A percentile compares a stretch with the other conserved stretches of the same genome.
phyloP scores from a whole-genome alignment of 2,113 vertebrate genomes.

The Porphyrio hochstetteri region DNA sequence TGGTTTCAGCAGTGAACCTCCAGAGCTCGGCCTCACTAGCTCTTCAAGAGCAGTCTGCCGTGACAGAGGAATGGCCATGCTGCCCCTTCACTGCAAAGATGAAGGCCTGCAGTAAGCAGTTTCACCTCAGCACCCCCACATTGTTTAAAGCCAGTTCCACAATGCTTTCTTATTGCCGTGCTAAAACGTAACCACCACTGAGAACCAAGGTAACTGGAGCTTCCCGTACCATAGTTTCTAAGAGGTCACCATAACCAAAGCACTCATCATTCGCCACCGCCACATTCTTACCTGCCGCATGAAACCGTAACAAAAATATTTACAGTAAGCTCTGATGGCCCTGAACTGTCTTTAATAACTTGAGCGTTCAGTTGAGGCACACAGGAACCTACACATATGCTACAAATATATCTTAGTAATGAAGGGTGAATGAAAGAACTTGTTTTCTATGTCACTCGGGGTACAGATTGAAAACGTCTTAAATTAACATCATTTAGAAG shows the following conservation, averaged over 20 bases:
- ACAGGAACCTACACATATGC: not conserved
- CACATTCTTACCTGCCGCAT: not conserved
- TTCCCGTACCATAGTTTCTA: not conserved
- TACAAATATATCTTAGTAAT: not conserved
- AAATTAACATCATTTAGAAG: slow-evolving; percentile 41
- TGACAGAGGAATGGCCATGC: not conserved
- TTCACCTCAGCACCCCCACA: not conserved
- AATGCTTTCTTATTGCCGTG: not conserved
- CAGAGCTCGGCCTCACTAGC: not conserved
- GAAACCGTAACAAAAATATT: not conserved
- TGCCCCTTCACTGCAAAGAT: not conserved
- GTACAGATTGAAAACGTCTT: slow-evolving; percentile 20
- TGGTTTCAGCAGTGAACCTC: not conserved
- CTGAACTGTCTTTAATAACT: not conserved
- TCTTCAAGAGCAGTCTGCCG: not conserved
- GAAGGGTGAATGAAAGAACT: not conserved
- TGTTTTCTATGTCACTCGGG: not conserved
- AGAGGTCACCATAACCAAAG: not conserved
- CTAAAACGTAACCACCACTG: not conserved
- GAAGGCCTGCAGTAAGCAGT: not conserved
- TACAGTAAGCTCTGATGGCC: not conserved
- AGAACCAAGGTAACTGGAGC: not conserved
- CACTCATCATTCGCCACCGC: not conserved
- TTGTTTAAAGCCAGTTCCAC: not conserved
- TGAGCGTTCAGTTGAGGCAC: not conserved